phyloP scores from a whole-genome alignment of 2,113 vertebrate genomes.

The Steatornis caripensis region DNA sequence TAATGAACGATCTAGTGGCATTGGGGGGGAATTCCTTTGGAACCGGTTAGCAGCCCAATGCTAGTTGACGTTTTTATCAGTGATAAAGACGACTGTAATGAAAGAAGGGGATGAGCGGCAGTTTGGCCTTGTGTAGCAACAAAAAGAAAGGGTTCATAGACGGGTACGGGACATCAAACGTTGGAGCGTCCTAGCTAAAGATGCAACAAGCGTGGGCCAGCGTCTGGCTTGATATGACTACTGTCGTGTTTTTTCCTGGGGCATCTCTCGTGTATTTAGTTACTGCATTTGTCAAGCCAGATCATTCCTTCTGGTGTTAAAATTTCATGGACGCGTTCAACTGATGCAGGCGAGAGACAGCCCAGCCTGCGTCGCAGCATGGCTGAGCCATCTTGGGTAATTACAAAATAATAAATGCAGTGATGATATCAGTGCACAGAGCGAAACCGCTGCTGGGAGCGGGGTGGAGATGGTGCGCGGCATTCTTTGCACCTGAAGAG shows the following conservation, averaged over 20 bases:
- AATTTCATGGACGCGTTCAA: not conserved
- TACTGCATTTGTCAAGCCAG: not conserved
- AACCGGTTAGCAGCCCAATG: fast-evolving
- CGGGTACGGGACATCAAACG: not conserved
- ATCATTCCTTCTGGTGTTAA: slow-evolving; percentile 13
- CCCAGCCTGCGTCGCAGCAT: not conserved
- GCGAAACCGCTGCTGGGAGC: not conserved
- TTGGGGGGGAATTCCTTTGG: not conserved
- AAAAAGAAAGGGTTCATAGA: not conserved
- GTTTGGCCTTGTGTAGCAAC: not conserved
- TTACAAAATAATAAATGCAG: slow-evolving; percentile 8
- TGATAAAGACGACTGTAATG: not conserved
- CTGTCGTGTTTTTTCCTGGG: not conserved
- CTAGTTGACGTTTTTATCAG: not conserved
- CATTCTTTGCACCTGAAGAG: not conserved
- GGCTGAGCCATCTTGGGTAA: not conserved
- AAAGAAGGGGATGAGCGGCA: not conserved
- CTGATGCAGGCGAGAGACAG: not conserved
- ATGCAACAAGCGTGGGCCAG: not conserved
- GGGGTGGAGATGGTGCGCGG: not conserved
- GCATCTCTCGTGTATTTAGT: not conserved
- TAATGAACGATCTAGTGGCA: not conserved
- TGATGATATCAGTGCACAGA: not conserved
- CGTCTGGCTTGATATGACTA: not conserved
- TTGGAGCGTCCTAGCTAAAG: not conserved